Conservation (phyloP, 2,797 vertebrate species). For the Harpagifer antarcticus region DNA sequence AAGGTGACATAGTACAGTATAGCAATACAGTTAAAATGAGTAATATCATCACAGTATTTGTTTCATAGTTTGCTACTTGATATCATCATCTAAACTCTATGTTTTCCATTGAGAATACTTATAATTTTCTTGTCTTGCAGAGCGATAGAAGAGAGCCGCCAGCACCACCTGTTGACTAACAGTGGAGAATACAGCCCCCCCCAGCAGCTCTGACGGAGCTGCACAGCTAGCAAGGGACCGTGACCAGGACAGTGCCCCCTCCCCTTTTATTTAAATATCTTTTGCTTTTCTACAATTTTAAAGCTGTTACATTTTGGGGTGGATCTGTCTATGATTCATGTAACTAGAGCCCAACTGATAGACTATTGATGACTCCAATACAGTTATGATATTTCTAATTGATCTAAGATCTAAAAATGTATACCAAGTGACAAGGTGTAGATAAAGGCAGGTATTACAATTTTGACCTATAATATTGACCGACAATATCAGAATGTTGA, state of each 20-base stretch:
- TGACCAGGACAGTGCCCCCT: slow-evolving; percentile 45
- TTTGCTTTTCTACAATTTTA: slow-evolving; percentile 21
- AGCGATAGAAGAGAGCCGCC: slow-evolving; percentile 90
- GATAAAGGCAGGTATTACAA: no score
- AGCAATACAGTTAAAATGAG: no score
- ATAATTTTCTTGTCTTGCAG: slow-evolving; percentile 56
- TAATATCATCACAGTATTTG: no score
- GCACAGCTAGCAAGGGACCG: slow-evolving; percentile 43
- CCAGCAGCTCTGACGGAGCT: slow-evolving; percentile 60
- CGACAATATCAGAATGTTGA: neutral
- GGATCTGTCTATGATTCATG: slow-evolving; percentile 29
- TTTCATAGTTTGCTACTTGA: neutral
- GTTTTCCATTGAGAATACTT: neutral
- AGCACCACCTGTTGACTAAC: slow-evolving; percentile 94
- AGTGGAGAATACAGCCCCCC: slow-evolving; percentile 48
- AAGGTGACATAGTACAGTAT: no score
- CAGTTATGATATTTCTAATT: slow-evolving; percentile 12
- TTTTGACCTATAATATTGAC: neutral
- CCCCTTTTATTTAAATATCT: slow-evolving; percentile 43
- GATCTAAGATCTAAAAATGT: neutral
- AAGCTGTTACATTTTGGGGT: slow-evolving; percentile 10
- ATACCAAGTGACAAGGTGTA: no score
- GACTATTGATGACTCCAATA: slow-evolving; percentile 5
- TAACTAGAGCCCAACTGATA: slow-evolving; percentile 29
- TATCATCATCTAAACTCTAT: neutral